Conservation (phyloP, 2,888 invertebrate species). For the Byasa hedistus region DNA sequence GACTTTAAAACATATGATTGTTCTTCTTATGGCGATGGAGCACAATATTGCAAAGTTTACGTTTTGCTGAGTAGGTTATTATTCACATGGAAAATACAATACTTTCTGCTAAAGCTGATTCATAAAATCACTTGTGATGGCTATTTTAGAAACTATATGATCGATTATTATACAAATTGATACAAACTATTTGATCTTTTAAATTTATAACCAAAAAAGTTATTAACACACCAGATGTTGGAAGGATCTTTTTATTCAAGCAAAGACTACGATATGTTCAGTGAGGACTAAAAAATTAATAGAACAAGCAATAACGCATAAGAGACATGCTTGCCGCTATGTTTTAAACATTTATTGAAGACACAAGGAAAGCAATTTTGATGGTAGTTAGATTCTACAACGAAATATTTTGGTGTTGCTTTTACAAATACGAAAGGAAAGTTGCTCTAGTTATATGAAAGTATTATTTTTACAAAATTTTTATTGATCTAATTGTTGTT, state of each 20-base stretch:
- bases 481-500: background rate
- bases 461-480: background rate
- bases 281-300: conserved; percentile 49
- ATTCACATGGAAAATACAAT: no score
- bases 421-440: conserved; percentile 34
- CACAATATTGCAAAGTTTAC: no score
- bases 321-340: conserved; percentile 75
- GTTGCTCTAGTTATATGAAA: conserved; percentile 45
- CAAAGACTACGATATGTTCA: background rate
- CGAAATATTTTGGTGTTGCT: conserved; percentile 59
- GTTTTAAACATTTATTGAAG: conserved; percentile 76
- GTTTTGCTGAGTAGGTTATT: no score
- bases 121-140: no score
- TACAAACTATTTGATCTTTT: no score
- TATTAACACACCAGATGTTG: no score
- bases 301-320: conserved; percentile 75
- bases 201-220: no score
- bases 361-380: conserved; percentile 74
- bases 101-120: no score
- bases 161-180: no score
- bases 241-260: background rate
- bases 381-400: conserved; percentile 67
- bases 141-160: no score
- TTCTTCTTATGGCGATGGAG: no score
- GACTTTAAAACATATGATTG: no score